Evolutionary conservation across 1,140 invertebrate species (phyloP), one percentile per base, ranked within the genome.

Genomic region (Brachionus asplanchnoidis): DNA sequence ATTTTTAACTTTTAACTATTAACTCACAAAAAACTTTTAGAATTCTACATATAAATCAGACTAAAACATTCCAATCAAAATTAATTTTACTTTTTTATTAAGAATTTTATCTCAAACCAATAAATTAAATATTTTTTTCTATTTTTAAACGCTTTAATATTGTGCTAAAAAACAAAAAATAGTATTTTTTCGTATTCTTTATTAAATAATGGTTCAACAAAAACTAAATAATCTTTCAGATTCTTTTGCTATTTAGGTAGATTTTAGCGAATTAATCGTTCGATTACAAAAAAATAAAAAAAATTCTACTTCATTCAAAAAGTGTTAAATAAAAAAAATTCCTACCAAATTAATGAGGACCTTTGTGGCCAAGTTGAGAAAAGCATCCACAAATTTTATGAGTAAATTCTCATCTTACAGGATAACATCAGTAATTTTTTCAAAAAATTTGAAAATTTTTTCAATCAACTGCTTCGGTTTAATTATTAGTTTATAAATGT

Each of bases 311-410:
- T 75, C 3, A 42, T 20, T 75, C 40, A 1, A 42, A 36, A 8
- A 5, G 11, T 3, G 9, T n/a, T 2, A 20, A 17, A 70, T 14
- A 36, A 9, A 44, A 8, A 75, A 20, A 8, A 14, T 17, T 44
- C 40, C 14, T 50, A 77, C 73, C 17, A 44, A 44, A 23, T 50
- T 50, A 28, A 14, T 77, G 20, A 77, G 44, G 20, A 77, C 73
- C 23, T 44, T 77, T 11, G 42, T 14, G 8, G 44, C 73, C 23
- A 77, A 77, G 28, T 77, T 77, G 40, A 77, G 44, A 77, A 77
- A 77, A 53, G 73, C 73, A 50, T 77, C 73, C 20, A 77, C 73
- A 77, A 77, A 77, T 50, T 77, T 77, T 50, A 77, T 77, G 42
- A 28, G 73, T 77, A 77, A 46, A 77, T 77, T 77, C 44, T 77